Evolutionary conservation across 1,140 invertebrate genomes (phyloP), one percentile per base, ranked within the genome.

Genomic region (Tetramorium simillimum): DNA sequence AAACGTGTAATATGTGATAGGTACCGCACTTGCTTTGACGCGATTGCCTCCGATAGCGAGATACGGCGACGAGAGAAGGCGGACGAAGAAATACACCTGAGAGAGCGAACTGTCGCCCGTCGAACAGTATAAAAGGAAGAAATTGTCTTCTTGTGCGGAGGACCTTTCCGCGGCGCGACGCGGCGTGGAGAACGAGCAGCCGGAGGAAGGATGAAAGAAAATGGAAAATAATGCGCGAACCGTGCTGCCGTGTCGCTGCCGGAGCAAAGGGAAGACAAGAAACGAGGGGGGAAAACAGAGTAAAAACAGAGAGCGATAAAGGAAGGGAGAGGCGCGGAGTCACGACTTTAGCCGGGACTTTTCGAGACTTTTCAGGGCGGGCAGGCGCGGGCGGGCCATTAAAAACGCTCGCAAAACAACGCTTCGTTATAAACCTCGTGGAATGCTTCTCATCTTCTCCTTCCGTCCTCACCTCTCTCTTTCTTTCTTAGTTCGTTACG

Each of bases 351-450:
- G 85, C 81, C 63, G 91, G 85, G 91, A 92, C 90, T 94, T 93
- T 92, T 93, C 21, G 91, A 86, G 92, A 92, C 90, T 94, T 93
- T 92, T 93, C 90, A 90, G 87, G 43, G 51, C 51, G 51, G 46
- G 85, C 88, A 84, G 49, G 46, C 85, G 85, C 60, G 60, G 28
- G 80, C 81, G 24, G 81, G 88, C 91, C 92, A 92, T 93, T 93
- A 93, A 93, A 93, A 91, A 89, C 88, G 88, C 89, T 91, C 85
- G 87, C 84, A 86, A 92, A 92, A 93, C 92, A 93, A 92, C 92
- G 87, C 88, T 93, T 93, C 90, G 89, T 93, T 93, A 93, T 92
- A 91, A 92, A 91, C 88, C 87, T 84, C 73, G 67, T 84, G 75
- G 77, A 91, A 85, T 75, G 53, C 76, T 75, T 84, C 88, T 87